Evolutionary conservation across 2,888 invertebrate species (phyloP).

Genomic region (Acanthosoma haemorrhoidale): DNA sequence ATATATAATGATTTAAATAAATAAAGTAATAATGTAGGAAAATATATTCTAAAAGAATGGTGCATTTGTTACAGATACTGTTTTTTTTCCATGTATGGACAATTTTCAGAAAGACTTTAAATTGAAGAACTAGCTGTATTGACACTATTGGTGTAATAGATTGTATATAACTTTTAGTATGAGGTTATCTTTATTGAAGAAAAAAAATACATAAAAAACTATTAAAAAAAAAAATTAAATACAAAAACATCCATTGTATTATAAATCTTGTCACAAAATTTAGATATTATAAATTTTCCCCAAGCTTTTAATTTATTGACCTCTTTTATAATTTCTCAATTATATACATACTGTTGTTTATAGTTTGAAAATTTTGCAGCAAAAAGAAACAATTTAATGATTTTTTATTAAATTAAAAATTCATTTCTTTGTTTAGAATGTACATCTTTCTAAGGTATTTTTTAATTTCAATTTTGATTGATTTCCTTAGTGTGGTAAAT

Average conservation of each 20-base stretch:
- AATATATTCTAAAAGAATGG: slow-evolving; percentile 39
- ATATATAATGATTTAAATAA: slow-evolving; percentile 37
- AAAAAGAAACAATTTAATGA: no score
- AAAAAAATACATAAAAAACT: not conserved
- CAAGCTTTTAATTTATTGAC: slow-evolving; percentile 18
- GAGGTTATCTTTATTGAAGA: slow-evolving; percentile 18
- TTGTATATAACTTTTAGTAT: slow-evolving; percentile 27
- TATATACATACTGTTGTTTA: no score
- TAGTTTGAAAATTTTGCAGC: no score
- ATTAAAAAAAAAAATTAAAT: not conserved
- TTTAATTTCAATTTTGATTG: no score
- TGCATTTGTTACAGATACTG: slow-evolving; percentile 35
- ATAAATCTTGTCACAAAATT: slow-evolving; percentile 9
- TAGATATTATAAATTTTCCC: slow-evolving; percentile 25
- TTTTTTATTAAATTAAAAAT: no score
- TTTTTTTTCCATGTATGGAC: slow-evolving; percentile 32
- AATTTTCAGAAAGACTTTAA: slow-evolving; percentile 29
- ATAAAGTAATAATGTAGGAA: slow-evolving; percentile 37
- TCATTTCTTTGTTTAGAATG: no score
- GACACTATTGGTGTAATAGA: slow-evolving; percentile 30
- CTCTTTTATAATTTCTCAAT: not conserved
- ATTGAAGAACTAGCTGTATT: slow-evolving; percentile 23
- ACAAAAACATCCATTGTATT: slow-evolving; percentile 18
- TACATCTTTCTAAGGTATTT: no score
- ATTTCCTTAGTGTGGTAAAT: no score